Conservation (phyloP, 2,113 vertebrate genomes). For the Scomber japonicus region DNA sequence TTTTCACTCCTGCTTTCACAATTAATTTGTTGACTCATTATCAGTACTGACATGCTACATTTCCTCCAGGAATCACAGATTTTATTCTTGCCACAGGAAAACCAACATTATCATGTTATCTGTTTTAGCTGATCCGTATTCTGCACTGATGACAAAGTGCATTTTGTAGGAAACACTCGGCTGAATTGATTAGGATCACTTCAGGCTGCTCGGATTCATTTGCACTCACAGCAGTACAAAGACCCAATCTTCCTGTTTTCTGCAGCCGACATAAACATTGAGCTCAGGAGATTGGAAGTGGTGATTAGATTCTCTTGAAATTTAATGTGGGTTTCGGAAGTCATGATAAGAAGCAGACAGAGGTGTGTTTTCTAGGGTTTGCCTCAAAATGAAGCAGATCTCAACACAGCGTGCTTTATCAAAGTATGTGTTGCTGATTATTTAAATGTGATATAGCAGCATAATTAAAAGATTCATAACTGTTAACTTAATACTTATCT, state of each 20-base stretch:
- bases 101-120: neutral
- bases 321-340: slow-evolving; percentile 36
- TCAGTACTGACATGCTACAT: too few relatives aligned
- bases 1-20: too few relatives aligned
- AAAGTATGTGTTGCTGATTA: too few relatives aligned
- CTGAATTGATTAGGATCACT: slow-evolving; percentile 39
- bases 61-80: too few relatives aligned
- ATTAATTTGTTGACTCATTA: too few relatives aligned
- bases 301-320: slow-evolving; percentile 39
- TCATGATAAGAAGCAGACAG: slow-evolving; percentile 17
- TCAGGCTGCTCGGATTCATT: slow-evolving; percentile 38
- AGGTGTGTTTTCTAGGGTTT: too few relatives aligned
- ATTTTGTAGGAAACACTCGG: neutral
- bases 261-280: slow-evolving; percentile 14
- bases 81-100: too few relatives aligned
- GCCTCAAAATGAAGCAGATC: too few relatives aligned
- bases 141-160: too few relatives aligned
- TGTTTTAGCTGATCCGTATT: neutral
- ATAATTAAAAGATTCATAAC: too few relatives aligned
- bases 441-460: too few relatives aligned
- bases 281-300: slow-evolving; percentile 15
- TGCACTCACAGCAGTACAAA: slow-evolving; percentile 9
- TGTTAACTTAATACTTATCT: too few relatives aligned
- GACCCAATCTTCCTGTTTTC: neutral
- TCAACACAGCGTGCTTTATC: neutral